phyloP scores from a whole-genome alignment of 2,888 invertebrate species.

The Sarcophaga caerulescens region DNA sequence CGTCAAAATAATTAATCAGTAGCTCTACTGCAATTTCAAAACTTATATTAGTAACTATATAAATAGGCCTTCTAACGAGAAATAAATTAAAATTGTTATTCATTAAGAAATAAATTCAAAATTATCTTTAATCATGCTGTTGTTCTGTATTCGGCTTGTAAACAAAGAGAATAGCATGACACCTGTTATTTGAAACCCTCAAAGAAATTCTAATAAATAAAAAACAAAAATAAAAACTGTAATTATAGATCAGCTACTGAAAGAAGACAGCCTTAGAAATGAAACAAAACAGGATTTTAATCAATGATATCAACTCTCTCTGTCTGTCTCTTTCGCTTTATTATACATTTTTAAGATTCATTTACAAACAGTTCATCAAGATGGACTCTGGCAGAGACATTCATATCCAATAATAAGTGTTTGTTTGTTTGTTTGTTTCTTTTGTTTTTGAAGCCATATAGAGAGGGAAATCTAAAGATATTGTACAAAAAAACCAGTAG shows the following conservation, averaged over 20 bases:
- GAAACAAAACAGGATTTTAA: slow-evolving; percentile 27
- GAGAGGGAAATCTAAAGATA: neutral
- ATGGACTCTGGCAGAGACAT: neutral
- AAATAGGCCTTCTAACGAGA: no score
- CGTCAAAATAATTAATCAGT: no score
- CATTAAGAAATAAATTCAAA: neutral
- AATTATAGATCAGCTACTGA: slow-evolving; percentile 41
- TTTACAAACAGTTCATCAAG: neutral
- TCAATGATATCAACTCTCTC: slow-evolving; percentile 27
- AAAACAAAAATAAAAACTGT: neutral
- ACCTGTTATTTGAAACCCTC: neutral
- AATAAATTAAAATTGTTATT: no score
- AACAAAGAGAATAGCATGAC: neutral
- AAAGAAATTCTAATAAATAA: neutral
- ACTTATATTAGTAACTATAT: no score
- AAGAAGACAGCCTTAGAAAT: neutral
- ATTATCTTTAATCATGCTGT: neutral
- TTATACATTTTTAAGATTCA: slow-evolving; percentile 29
- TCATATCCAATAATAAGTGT: slow-evolving; percentile 36
- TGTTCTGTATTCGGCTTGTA: no score
- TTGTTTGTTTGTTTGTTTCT: neutral
- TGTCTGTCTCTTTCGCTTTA: neutral
- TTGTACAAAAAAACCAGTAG: slow-evolving; percentile 1
- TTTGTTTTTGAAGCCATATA: neutral
- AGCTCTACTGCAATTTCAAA: no score